Base-by-base conservation (phyloP, 2,888 invertebrate species). In the Leptopilina drosophilae region DNA sequence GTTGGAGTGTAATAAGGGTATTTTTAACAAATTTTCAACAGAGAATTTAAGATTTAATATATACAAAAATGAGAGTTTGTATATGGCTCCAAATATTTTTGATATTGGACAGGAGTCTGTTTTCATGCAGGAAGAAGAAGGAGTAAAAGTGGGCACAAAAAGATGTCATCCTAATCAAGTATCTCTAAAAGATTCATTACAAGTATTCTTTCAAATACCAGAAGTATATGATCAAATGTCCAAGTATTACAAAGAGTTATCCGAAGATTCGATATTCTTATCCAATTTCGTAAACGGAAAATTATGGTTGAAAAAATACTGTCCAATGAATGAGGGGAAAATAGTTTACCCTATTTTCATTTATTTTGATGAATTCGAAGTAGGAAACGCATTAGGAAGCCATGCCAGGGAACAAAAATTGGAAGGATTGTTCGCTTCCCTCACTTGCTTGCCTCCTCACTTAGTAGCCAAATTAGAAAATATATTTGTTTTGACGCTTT, bases 41-140 rank as follows among this genome's bases (percentile, higher is more conserved):
- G 82, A 83, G 42, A 64, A 81, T 76, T 78, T 81, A 56, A 78
- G 81, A 75, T 79, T 82, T n/a, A 64, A 78, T 42, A n/a, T 65
- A 12, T 81, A 81, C 42, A 77, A 79, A 77, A 9, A 82, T 15
- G 79, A 81, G 67, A 79, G 78, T 80, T 42, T 80, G 42, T 83
- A 78, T 69, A 64, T 82, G 65, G 67, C 79, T 77, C 83, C 81
- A 56, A 59, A 80, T 78, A 46, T 81, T 66, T 82, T 82, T 56
- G 65, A 80, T 77, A 81, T 85, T n/a, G 82, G 80, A 11, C 26
- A 79, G 69, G 77, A 80, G 11, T 11, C 53, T n/a, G 59, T 65
- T 46, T 79, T 67, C 56, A 49, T 79, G 53, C 26, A 2, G 12
- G 62, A 33, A 64, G 78, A 78, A 53, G 14, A 62, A 14, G 62